Conservation (phyloP, 2,797 vertebrate species). For the Petrocephalus schoutedeni region DNA sequence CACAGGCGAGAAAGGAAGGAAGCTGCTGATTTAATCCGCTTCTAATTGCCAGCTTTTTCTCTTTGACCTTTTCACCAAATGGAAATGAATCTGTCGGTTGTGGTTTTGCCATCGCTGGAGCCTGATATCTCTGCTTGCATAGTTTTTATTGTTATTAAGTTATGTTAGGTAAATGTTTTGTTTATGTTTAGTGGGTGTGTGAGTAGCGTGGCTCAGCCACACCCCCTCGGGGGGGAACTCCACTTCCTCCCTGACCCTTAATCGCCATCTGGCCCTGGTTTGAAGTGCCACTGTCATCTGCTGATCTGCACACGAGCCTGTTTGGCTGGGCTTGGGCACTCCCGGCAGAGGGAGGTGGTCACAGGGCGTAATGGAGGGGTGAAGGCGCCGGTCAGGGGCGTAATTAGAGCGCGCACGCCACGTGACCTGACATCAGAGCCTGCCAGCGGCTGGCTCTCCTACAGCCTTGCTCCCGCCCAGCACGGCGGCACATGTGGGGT, state of each 20-base stretch:
- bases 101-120: neutral
- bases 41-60: neutral
- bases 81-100: neutral
- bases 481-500: neutral
- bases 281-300: conserved; percentile 56
- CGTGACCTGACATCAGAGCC: neutral
- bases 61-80: neutral
- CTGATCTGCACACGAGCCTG: conserved; percentile 33
- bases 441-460: neutral
- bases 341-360: neutral
- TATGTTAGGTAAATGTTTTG: neutral
- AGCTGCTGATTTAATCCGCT: neutral
- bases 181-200: neutral
- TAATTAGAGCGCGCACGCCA: neutral
- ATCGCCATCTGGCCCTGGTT: conserved; percentile 60
- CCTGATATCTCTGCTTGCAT: neutral
- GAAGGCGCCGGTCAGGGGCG: neutral
- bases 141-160: neutral
- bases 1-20: neutral
- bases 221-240: conserved; percentile 26
- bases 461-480: neutral
- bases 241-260: conserved; percentile 58
- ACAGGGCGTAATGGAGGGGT: neutral
- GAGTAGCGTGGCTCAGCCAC: neutral
- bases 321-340: neutral